Percentiles rank a stretch among this genome's conserved stretches.
phyloP scores from a whole-genome alignment of 2,113 vertebrate species.

The Dermatemys mawii region DNA sequence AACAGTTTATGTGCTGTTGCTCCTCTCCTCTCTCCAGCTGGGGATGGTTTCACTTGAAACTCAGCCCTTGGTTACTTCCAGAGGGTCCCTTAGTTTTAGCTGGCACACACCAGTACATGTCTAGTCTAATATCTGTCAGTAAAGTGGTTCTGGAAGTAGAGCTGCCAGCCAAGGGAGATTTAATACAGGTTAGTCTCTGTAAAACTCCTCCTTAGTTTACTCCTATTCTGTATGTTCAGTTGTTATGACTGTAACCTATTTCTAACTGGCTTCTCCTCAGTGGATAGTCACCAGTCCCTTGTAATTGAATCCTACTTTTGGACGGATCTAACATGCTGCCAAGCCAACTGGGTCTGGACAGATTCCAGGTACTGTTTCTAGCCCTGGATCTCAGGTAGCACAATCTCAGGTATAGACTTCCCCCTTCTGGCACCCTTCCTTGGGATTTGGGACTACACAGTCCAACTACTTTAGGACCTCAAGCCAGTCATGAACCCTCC shows the following conservation, averaged over 20 bases:
- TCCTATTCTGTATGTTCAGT: not conserved
- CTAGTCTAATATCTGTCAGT: not conserved
- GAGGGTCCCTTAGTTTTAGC: not conserved
- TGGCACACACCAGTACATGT: accelerated
- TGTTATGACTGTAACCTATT: not conserved
- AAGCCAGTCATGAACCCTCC: not conserved
- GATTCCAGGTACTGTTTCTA: not conserved
- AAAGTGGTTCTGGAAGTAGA: not conserved
- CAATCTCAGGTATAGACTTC: not conserved
- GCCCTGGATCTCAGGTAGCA: not conserved
- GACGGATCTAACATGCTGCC: not conserved
- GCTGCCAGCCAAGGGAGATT: not conserved
- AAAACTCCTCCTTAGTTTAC: not conserved
- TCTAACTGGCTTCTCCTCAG: no score
- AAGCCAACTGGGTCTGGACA: not conserved
- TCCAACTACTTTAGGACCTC: not conserved
- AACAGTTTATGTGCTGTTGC: no score
- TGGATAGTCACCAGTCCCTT: not conserved
- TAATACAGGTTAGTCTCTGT: not conserved
- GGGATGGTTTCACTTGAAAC: not conserved
- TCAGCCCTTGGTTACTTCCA: not conserved
- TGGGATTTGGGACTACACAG: not conserved
- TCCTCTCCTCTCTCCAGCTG: not conserved
- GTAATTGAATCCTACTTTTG: not conserved
- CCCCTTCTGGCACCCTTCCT: not conserved